A percentile compares a stretch with the other conserved stretches of the same genome.
These are phyloP conservation scores for Drosophila helvetica DNA, from an alignment of 2,888 invertebrate genomes.

Conservation along the genomic window DNA sequence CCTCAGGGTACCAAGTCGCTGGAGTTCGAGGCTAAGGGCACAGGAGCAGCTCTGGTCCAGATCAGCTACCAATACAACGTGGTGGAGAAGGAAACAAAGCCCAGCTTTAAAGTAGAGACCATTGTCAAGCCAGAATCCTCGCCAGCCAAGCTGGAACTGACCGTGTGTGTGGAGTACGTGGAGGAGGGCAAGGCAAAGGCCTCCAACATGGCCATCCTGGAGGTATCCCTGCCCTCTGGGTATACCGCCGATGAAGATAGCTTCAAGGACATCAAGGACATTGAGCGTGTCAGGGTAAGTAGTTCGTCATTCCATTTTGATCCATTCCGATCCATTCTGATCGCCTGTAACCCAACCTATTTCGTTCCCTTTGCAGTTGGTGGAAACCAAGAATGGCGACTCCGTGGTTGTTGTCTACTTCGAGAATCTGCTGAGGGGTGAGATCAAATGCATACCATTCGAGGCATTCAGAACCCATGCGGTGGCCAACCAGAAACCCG, in stretches of 20 bases:
- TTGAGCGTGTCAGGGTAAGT: slow-evolving; percentile 83
- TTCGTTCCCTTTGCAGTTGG: slow-evolving; percentile 82
- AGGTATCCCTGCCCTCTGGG: slow-evolving; percentile 94
- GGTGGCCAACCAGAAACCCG: slow-evolving; percentile 93
- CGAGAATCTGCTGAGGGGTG: slow-evolving; percentile 86
- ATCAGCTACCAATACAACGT: slow-evolving; percentile 92
- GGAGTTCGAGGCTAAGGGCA: slow-evolving; percentile 90
- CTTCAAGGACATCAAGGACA: slow-evolving; percentile 86
- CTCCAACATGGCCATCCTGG: slow-evolving; percentile 96
- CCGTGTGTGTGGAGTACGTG: slow-evolving; percentile 90
- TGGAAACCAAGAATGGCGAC: slow-evolving; percentile 88
- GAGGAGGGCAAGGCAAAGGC: slow-evolving; percentile 84
- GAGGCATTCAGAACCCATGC: slow-evolving; percentile 92
- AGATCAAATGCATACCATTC: slow-evolving; percentile 91
- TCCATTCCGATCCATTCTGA: no score
- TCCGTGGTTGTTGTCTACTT: slow-evolving; percentile 88
- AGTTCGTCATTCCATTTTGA: no score
- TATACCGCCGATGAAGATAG: slow-evolving; percentile 92
- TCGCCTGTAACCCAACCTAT: neutral
- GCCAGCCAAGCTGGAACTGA: slow-evolving; percentile 91
- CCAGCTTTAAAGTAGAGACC: slow-evolving; percentile 93
- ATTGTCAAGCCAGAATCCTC: slow-evolving; percentile 91
- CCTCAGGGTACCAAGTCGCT: slow-evolving; percentile 86
- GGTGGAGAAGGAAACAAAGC: slow-evolving; percentile 94
- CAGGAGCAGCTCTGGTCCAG: slow-evolving; percentile 91